Evolutionary conservation across 2,888 invertebrate genomes (phyloP).

Genomic region (Pristionchus exspectatus): DNA sequence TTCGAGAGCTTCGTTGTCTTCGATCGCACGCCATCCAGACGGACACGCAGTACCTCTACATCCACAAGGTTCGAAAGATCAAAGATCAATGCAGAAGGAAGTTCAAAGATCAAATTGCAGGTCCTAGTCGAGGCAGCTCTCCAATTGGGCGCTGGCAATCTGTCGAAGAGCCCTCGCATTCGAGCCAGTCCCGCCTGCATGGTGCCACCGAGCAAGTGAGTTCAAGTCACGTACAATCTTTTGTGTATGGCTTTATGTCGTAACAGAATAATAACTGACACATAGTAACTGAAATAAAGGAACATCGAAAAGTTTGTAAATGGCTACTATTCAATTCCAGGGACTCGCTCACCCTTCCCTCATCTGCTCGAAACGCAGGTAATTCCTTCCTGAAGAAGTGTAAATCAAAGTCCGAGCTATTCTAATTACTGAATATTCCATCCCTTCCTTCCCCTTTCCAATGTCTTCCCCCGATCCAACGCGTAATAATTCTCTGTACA

Average conservation of each 20-base stretch:
- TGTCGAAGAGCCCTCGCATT: not conserved
- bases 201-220: conserved; percentile 42
- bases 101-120: not conserved
- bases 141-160: conserved; percentile 14
- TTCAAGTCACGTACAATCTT: not conserved
- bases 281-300: not conserved
- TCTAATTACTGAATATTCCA: not conserved
- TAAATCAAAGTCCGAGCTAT: conserved; percentile 18
- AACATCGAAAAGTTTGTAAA: not conserved
- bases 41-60: conserved; percentile 51
- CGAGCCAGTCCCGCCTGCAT: conserved; percentile 8
- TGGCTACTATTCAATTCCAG: not conserved
- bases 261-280: not conserved
- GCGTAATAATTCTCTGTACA: conserved; percentile 33
- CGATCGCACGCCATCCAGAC: conserved; percentile 54
- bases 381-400: conserved; percentile 45
- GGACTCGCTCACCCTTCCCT: conserved; percentile 26
- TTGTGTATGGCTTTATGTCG: too few relatives aligned
- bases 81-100: conserved; percentile 3
- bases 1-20: conserved; percentile 51
- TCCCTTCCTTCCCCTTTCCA: not conserved
- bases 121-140: conserved; percentile 52
- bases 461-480: not conserved
- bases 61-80: conserved; percentile 48
- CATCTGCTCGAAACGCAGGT: conserved; percentile 31